Base-by-base conservation (phyloP, 2,888 invertebrate genomes). In the Drosophila birchii region DNA sequence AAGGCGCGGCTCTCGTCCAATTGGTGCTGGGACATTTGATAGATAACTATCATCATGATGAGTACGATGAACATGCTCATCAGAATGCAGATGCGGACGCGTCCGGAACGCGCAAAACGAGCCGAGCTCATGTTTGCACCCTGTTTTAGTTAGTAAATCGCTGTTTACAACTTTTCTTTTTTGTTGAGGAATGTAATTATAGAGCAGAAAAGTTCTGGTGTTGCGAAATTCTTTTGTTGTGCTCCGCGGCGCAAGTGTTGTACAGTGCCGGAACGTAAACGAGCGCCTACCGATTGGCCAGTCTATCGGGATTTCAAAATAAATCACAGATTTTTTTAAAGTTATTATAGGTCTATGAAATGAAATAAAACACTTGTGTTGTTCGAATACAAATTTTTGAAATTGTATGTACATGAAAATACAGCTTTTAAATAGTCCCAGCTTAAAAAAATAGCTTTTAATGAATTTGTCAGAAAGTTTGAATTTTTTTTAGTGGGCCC, bases 1-100 rank as follows among this genome's bases (percentile, higher is more conserved):
- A 93, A 91, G 79, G 93, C 94, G 80, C 93, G 93, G 26, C 93
- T 93, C 82, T 94, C 94, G 55, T 94, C 94, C 45, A 94, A 90
- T 90, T 94, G 94, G 51, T 93, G 92, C 79, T 94, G 93, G 9
- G 94, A 94, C 88, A 93, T 94, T 85, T 94, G 94, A 80, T 94
- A 94, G 79, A 94, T 93, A 59, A 94, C 94, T 67, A 94, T 92
- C 81, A 94, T 93, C 39, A 93, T 93, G 26, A 94, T 92, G 76
- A 94, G 92, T 60, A 94, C 84, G 63, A 94, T 87, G 49, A 93
- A 92, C 89, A 93, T 93, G 88, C 93, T 93, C 71, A 94, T 88
- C 78, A 94, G 93, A 47, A 94, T 89, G 78, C 94, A 93, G 80
- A 94, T 93, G 77, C 94, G 93, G 85, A 93, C 93, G 84, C 94